These are phyloP conservation scores for Bombus consobrinus DNA, from an alignment of 1,140 invertebrate genomes.

Conservation along the genomic window DNA sequence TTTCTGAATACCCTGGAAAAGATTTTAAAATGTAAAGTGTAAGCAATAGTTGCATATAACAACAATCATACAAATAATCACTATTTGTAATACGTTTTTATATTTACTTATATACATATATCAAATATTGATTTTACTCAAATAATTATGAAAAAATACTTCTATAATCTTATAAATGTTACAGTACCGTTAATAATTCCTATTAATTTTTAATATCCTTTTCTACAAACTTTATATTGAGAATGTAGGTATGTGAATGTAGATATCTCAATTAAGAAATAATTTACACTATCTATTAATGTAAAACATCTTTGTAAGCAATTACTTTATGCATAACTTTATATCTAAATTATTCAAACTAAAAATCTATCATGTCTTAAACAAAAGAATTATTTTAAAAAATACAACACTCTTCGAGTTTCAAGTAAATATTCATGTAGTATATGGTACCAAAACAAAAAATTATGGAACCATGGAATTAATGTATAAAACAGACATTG, in stretches of 20 bases:
- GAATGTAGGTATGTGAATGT: background rate
- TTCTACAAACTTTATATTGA: background rate
- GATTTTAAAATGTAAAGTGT: constrained; percentile 1
- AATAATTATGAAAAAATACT: constrained; percentile 44
- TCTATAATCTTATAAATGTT: constrained; percentile 25
- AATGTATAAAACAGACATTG: constrained; percentile 9
- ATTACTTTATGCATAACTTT: background rate
- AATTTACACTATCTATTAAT: background rate
- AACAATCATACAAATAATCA: constrained; percentile 13
- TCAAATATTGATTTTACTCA: background rate
- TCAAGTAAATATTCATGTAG: constrained; percentile 14
- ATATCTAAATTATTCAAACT: background rate
- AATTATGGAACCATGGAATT: constrained; percentile 6
- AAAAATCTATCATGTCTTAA: background rate
- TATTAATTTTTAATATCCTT: background rate
- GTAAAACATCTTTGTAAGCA: background rate
- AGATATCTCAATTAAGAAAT: background rate
- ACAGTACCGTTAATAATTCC: background rate
- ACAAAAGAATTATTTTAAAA: background rate
- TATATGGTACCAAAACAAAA: constrained; percentile 6
- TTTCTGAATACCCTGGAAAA: constrained; percentile 63
- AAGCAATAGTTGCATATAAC: constrained; percentile 1
- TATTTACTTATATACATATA: constrained; percentile 22
- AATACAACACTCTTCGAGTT: background rate
- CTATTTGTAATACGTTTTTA: constrained; percentile 12